Percentiles rank a stretch among this genome's conserved stretches.
phyloP scores from a whole-genome alignment of 1,140 invertebrate genomes.

The Heliconius hewitsoni region DNA sequence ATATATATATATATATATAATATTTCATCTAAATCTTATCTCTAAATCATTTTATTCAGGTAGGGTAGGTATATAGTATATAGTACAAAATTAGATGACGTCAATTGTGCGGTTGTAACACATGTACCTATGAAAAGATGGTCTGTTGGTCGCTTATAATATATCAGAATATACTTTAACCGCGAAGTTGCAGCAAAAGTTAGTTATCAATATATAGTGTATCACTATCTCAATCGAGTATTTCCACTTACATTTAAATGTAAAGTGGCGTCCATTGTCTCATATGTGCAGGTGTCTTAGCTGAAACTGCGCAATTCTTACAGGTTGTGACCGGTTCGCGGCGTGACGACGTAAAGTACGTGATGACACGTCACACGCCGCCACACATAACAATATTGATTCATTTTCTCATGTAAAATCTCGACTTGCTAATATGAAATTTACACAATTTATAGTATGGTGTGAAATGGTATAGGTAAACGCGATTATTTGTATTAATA shows the following conservation, averaged over 20 bases:
- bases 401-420: conserved; percentile 4
- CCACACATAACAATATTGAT: neutral
- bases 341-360: neutral
- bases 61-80: too few relatives aligned
- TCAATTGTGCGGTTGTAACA: too few relatives aligned
- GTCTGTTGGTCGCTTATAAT: too few relatives aligned
- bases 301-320: conserved; percentile 11
- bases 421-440: conserved; percentile 1
- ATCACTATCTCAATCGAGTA: neutral
- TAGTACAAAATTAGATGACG: too few relatives aligned
- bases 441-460: neutral
- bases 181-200: too few relatives aligned
- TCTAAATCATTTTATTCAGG: too few relatives aligned
- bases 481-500: neutral
- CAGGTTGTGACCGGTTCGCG: neutral
- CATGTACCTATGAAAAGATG: too few relatives aligned
- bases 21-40: neutral
- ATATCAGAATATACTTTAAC: too few relatives aligned
- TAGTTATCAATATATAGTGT: too few relatives aligned
- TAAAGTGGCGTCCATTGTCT: conserved; percentile 1
- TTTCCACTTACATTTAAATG: neutral
- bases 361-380: neutral
- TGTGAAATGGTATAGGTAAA: neutral
- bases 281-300: neutral
- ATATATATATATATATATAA: too few relatives aligned